These are phyloP conservation scores for Pemphredon lugubris DNA, from an alignment of 2,888 invertebrate genomes.

Conservation along the genomic window DNA sequence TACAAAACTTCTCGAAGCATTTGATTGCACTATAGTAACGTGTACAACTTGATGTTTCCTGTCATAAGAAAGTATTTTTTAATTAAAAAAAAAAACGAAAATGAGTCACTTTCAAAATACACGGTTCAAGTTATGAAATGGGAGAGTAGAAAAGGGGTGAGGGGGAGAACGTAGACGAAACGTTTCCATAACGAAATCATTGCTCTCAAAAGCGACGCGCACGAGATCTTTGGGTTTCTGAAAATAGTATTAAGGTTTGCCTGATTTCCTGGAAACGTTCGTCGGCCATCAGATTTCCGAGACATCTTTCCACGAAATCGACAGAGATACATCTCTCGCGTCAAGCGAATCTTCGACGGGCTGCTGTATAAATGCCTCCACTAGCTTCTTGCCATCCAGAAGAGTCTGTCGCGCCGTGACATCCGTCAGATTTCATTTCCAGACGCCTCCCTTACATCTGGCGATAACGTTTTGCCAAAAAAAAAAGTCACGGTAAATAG, in stretches of 20 bases:
- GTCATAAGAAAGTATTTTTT: no score
- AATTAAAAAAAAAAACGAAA: no score
- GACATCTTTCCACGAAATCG: conserved; percentile 7
- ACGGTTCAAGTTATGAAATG: no score
- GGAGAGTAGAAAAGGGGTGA: no score
- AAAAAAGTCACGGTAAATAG: background rate
- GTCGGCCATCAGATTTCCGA: conserved; percentile 30
- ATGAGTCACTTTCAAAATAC: no score
- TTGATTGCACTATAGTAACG: no score
- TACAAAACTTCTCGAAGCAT: no score
- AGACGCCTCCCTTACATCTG: conserved; percentile 1
- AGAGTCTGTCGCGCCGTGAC: conserved; percentile 31
- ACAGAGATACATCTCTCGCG: conserved; percentile 12
- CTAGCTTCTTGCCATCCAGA: conserved; percentile 10
- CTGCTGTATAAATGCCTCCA: conserved; percentile 37
- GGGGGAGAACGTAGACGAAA: no score
- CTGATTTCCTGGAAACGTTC: background rate
- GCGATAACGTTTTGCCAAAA: background rate
- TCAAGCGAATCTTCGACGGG: conserved; percentile 32
- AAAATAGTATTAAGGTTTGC: conserved; percentile 1
- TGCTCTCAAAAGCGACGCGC: no score
- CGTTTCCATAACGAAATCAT: no score
- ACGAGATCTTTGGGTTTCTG: no score
- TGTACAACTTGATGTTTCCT: no score
- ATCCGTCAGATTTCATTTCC: conserved; percentile 46